Base-by-base conservation (phyloP, 2,113 vertebrate genomes). In the Rhadina sibilatrix region DNA sequence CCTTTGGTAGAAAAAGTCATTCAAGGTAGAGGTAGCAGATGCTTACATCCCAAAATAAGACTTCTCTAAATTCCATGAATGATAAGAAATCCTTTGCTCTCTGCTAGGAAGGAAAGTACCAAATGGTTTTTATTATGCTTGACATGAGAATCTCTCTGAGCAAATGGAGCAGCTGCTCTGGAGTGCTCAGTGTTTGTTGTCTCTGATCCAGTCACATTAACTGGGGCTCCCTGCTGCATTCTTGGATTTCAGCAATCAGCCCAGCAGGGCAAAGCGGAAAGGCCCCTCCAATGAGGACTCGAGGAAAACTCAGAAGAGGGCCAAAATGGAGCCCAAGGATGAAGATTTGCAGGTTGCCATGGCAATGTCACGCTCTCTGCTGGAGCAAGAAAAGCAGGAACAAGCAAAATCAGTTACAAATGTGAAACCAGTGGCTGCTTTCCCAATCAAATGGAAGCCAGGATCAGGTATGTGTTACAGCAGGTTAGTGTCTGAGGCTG, bases 261-360 rank as follows among this genome's bases (percentile, higher is more conserved):
- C 20, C 84, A 95, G 80, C 95, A 87, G 87, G 84, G 72, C 59
- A 97, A 98, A 99, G 96, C 96, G 98, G 90, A 99, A 98, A 96
- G 97, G 93, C n/a, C 72, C 95, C 15, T 57, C 93, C 37, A 97
- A 71, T 12, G 95, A 97, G 31, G 93, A 96, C 30, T 97, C 96
- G 1, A 96, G 61, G 15, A 99, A 98, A 97, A 99, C 90, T 56
- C 92, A 89, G 94, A 99, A 98, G 82, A 98, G 91, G 75, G 57
- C 28, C 35, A 98, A 97, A 95, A 53, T 92, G 0, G 96, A 97
- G 33, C 69, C 71, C 2, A 81, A 98, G 23, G 98, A 99, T 6
- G 99, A 99, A 96, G 98, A 99, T 86, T 95, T 99, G 82, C 96
- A 98, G 98, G 97, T 99, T 94, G 99, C 99, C 66, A 93, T 99